Evolutionary conservation across 2,888 invertebrate species (phyloP), one percentile per base, ranked within the genome.

Genomic region (Dermolepida albohirtum): DNA sequence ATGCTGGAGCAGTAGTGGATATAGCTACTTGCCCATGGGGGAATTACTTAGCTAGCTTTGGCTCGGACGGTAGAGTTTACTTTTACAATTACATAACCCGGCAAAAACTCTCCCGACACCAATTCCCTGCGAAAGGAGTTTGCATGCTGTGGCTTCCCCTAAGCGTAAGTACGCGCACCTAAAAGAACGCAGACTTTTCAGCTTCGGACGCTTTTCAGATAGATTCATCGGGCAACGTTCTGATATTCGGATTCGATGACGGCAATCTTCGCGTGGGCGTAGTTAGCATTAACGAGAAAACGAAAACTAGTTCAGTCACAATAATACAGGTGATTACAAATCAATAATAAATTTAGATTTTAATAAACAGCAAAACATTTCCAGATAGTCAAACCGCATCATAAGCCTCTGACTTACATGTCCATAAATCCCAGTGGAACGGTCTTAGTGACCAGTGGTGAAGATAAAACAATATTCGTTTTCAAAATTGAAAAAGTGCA

Each of bases 1-100:
- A 96, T 75, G 92, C 94, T 0, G 95, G 96, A 0, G 83, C 86
- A 1, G 87, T 96, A 0, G 84, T 88, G 0, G 89, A 90, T 2
- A 87, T 93, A 79, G 90, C 88, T 22, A 82, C 88, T 0, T 88
- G 94, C 11, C 91, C 94, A 0, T 86, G 88, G 68, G 89, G 90
- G 10, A 87, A 90, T 0, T 89, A 92, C 70, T 80, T 95, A 1
- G 88, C 90, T 2, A 90, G 93, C 0, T 86, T 92, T 0, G 95
- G 95, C 0, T 83, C 84, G 70, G 92, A 92, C 72, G 92, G 95
- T 4, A 87, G 89, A 63, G 78, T 96, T 1, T 89, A 90, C 73
- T 83, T 94, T 1, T 94, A 92, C 77, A 88, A 93, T 77, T 93
- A 92, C 69, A 77, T 86, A 0, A 81, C 81, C 0, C 88, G 89